Base-by-base conservation (phyloP, 2,888 invertebrate species). In the Nesidiocoris tenuis region DNA sequence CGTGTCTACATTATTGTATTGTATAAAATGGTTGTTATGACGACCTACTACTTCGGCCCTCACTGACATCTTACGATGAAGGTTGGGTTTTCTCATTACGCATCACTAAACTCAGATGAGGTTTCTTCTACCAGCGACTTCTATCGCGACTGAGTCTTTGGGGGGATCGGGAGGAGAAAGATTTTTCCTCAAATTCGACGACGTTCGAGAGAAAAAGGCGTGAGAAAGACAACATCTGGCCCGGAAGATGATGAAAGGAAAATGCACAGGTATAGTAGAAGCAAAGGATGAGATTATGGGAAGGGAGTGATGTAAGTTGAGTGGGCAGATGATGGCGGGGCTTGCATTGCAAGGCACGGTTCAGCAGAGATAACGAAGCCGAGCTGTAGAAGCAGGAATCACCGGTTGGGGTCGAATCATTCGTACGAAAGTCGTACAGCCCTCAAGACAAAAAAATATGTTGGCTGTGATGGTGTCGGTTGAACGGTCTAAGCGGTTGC, bases 141-240 rank as follows among this genome's bases (percentile, higher is more conserved):
- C 5, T 7, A 3, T 39, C 39, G 5, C 5, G 39, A 12, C 39
- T 7, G 12, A 39, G 39, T 12, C 5, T 7, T 3, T 39, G 5
- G 39, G 39, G 5, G 39, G 12, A 39, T 7, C 12, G 39, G 39
- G 39, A 39, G 39, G 12, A 7, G 39, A 12, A 39, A 39, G 39
- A 39, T 39, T 39, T 39, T 39, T 39, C 12, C 39, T 39, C 39
- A 39, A 39, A 39, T 39, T 39, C 12, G 39, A 39, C 39, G 39
- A 39, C 12, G 39, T 39, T 39, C 39, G 39, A 12, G 39, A 39
- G 39, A 39, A 39, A 39, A 70, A 70, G 70, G 70, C 70, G 70
- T 70, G 70, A 22, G 70, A 70, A 61, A 70, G 56, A 70, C 70
- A 24, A 57, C 70, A 70, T 59, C 59, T 70, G 70, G 39, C 5